phyloP scores from a whole-genome alignment of 2,797 vertebrate species.

The Pseudomugil gertrudae region DNA sequence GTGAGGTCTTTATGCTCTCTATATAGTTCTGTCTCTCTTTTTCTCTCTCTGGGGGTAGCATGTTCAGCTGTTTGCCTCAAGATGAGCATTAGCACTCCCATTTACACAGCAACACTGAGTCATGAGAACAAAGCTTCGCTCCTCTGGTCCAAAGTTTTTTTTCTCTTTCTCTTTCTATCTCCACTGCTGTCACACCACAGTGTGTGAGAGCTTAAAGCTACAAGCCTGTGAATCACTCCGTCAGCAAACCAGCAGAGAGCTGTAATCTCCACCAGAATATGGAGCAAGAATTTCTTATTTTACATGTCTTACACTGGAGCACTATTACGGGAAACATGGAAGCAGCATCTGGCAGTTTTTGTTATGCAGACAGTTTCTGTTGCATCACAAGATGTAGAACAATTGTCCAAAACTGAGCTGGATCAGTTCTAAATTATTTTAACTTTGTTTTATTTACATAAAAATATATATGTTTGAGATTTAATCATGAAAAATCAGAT shows the following conservation, averaged over 20 bases:
- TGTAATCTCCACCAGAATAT: slow-evolving; percentile 35
- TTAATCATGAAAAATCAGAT: neutral
- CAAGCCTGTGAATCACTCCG: slow-evolving; percentile 50
- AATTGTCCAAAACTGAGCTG: neutral
- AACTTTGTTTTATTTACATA: neutral
- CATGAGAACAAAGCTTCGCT: slow-evolving; percentile 64
- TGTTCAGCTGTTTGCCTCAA: slow-evolving; percentile 62
- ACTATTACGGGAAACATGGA: neutral
- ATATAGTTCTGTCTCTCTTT: slow-evolving; percentile 12
- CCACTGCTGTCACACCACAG: slow-evolving; percentile 47
- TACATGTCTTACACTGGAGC: neutral
- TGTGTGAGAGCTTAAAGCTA: slow-evolving; percentile 28
- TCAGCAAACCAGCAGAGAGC: slow-evolving; percentile 32
- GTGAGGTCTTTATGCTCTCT: slow-evolving; percentile 28
- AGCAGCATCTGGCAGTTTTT: neutral
- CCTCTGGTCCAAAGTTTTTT: slow-evolving; percentile 35
- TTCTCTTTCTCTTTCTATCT: slow-evolving; percentile 39
- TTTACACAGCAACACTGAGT: slow-evolving; percentile 68
- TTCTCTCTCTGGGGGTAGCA: slow-evolving; percentile 30
- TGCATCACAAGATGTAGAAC: neutral
- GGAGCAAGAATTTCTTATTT: slow-evolving; percentile 24
- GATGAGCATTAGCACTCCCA: slow-evolving; percentile 62
- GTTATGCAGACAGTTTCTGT: neutral
- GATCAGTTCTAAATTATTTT: neutral
- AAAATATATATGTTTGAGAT: neutral